Base-by-base conservation (phyloP, 2,113 vertebrate genomes). In the Lucifuga dentata region DNA sequence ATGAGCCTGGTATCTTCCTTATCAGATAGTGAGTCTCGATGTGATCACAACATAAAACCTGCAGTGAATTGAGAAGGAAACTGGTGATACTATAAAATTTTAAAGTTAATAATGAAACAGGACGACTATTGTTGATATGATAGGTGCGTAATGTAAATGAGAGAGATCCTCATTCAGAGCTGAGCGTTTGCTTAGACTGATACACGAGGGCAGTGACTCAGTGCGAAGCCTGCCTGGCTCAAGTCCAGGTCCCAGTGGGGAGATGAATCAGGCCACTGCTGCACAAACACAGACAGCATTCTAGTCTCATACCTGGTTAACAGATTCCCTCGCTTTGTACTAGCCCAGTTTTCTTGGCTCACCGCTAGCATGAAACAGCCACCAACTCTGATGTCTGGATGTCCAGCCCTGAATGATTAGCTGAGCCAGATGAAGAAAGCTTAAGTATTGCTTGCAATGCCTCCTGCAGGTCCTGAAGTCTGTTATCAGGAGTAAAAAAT, bases 241-340 rank as follows among this genome's bases (percentile, higher is more conserved):
- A 13, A 16, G 39, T 86, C 81, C 81, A 85, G 26, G 16, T 29
- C 33, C 61, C 68, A 60, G 78, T 73, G 63, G 67, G 80, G 60
- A 73, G 71, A 69, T 52, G 1, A 72, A 80, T 83, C 79, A 80
- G 81, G 83, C 70, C 85, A 84, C 75, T 5, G 15, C 58, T 33
- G 45, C 72, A 60, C 50, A 73, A 29, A 68, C 8, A 38, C 75
- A 44, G 36, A 57, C 57, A 49, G 39, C 62, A 5, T 46, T 71
- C 23, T 23, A 24, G 19, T 67, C 13, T 48, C 24, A 33, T 35
- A 7, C 50, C 19, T 39, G 20, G 17, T 16, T 67, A 51, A 68
- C 66, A 29, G 26, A 78, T 73, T 48, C 17, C 61, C 39, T 73
- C 41, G 40, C 35, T 75, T 62, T 38, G 24, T 29, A 8, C 19